Evolutionary conservation across 2,888 invertebrate species (phyloP), one percentile per base, ranked within the genome.

Genomic region (Amiota communis): DNA sequence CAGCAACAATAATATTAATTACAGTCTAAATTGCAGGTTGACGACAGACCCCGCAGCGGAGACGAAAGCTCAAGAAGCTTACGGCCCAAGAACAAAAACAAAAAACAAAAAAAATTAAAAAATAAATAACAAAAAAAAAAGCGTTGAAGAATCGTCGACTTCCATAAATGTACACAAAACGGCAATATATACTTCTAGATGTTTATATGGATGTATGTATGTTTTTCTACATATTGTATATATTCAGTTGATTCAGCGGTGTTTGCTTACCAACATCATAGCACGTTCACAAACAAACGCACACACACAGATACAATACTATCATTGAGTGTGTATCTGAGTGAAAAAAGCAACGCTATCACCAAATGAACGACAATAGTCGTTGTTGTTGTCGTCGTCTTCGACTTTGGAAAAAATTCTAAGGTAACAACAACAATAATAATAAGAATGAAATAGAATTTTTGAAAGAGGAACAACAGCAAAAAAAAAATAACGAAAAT

Each of bases 241-340:
- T 36, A 36, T 36, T 74, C 79, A 80, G 80, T 80, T 80, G 80
- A 80, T 79, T 80, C 74, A 78, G 77, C 79, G 78, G 78, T 84
- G 80, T 83, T 83, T 83, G 83, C 81, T 79, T 75, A 79, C 72
- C 74, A 76, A 79, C 74, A 51, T 51, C 67, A 23, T 15, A 68
- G 53, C 67, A 51, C 67, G 51, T 48, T 15, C 59, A 17, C 2
- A 17, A 13, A 59, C 11, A 59, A 77, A 73, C n/a, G 23, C 61
- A 20, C 53, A 70, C 64, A 56, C 57, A 71, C 59, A 64, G 20
- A 67, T 9, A 69, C 72, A 72, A 76, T 76, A 69, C 72, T 73
- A 76, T 76, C 78, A 80, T 74, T 70, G 72, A 76, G 76, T 53
- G 76, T 80, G 59, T 70, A 72, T 74, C 74, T 79, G 49, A 65